Evolutionary conservation across 2,113 vertebrate species (phyloP).

Genomic region (Gallinago undulata): DNA sequence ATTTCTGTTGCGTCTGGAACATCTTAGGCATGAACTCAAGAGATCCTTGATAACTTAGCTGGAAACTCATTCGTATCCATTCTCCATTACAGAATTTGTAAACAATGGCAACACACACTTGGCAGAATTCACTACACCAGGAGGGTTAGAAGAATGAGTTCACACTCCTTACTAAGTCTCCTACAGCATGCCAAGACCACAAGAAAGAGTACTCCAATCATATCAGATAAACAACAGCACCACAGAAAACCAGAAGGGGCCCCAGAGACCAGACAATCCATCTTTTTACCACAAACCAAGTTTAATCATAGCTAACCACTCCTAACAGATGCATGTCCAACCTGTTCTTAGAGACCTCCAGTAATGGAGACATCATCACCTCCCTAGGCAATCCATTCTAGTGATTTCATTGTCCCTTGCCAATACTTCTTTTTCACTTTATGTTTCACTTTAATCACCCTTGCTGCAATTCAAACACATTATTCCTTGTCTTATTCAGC

Average conservation of each 20-base stretch:
- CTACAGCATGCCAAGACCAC: background rate
- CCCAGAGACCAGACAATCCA: background rate
- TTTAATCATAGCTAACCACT: background rate
- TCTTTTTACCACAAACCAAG: background rate
- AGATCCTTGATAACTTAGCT: background rate
- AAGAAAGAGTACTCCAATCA: background rate
- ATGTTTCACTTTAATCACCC: background rate
- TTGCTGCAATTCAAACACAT: background rate
- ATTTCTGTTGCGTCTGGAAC: background rate
- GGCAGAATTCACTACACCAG: background rate
- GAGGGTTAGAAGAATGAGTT: background rate
- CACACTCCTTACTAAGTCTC: background rate
- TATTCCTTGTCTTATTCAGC: background rate
- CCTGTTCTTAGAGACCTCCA: background rate
- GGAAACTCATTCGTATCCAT: background rate
- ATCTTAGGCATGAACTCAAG: background rate
- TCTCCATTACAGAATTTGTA: fast-evolving
- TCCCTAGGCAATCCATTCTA: background rate
- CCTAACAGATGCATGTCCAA: background rate
- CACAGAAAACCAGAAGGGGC: background rate
- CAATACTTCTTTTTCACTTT: background rate
- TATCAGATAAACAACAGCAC: background rate
- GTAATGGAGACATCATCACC: background rate
- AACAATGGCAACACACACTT: background rate
- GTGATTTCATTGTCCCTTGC: background rate